Conservation (phyloP, 2,888 invertebrate species). For the Sepiola atlantica region DNA sequence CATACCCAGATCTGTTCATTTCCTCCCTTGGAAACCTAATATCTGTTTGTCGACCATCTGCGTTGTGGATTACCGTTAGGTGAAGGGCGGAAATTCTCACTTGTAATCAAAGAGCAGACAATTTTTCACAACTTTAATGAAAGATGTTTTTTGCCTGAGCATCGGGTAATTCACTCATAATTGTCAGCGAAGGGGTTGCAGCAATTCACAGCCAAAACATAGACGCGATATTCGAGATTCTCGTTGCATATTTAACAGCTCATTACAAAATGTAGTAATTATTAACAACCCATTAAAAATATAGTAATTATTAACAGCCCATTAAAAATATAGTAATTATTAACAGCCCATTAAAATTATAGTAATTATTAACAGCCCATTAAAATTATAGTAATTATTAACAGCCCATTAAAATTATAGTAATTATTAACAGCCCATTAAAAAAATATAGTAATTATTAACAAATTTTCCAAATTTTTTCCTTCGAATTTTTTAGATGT, state of each 20-base stretch:
- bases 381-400: no score
- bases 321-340: no score
- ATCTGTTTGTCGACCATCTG: neutral
- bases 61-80: neutral
- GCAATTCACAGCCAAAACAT: neutral
- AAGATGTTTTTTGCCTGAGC: neutral
- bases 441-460: no score
- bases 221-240: neutral
- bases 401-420: no score
- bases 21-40: neutral
- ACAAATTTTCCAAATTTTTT: no score
- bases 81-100: neutral
- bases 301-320: no score
- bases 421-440: no score
- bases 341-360: no score
- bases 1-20: neutral
- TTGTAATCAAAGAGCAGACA: neutral
- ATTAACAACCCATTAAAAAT: no score
- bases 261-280: neutral
- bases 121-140: neutral
- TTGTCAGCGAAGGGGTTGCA: neutral
- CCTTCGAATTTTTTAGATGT: no score
- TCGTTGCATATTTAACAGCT: neutral
- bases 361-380: no score
- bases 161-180: neutral